Base-by-base conservation (phyloP, 1,140 invertebrate species). In the Cyrtorhinus lividipennis region DNA sequence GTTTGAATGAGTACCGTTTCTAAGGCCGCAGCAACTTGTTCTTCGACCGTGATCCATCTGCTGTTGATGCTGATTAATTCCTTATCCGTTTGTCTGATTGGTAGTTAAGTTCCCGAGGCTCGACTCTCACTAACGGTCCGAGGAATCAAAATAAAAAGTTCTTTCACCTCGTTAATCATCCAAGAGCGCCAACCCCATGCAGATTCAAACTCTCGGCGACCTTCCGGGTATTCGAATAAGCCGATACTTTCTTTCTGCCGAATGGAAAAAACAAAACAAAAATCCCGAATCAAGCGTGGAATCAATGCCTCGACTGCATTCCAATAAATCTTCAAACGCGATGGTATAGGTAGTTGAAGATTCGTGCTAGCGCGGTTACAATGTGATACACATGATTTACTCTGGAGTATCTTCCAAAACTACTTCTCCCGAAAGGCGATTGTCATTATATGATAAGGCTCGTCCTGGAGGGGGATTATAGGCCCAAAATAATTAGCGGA, bases 401-500 rank as follows among this genome's bases (percentile, higher is more conserved):
- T 25, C 27, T 30, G 23, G 58, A 59, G 24, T 26, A 22, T 24
- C 18, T 30, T 59, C 58, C 15, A 30, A 23, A 59, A 30, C 48
- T 12, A 53, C 48, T 53, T 20, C 15, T 8, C 48, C 20, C 48
- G 48, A 53, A 53, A 22, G 48, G 48, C 48, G 48, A 53, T 53
- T 53, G 48, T 53, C 48, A 53, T 53, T 53, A 53, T 53, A 53
- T 53, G 48, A 53, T 53, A 53, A 12, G 48, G 48, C 12, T 15
- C 12, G 24, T n/a, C 25, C 24, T 10, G n/a, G 10, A n/a, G 24
- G n/a, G 27, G 27, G 27, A 59, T 27, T n/a, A 59, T 8, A 27
- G 58, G 24, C 23, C 15, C 15, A 30, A 59, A 59, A 59, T 59
- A 59, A 59, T 59, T 59, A 59, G 58, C 58, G 58, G 58, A 59